Evolutionary conservation across 2,888 invertebrate genomes (phyloP).

Genomic region (Parascotia fuliginaria): DNA sequence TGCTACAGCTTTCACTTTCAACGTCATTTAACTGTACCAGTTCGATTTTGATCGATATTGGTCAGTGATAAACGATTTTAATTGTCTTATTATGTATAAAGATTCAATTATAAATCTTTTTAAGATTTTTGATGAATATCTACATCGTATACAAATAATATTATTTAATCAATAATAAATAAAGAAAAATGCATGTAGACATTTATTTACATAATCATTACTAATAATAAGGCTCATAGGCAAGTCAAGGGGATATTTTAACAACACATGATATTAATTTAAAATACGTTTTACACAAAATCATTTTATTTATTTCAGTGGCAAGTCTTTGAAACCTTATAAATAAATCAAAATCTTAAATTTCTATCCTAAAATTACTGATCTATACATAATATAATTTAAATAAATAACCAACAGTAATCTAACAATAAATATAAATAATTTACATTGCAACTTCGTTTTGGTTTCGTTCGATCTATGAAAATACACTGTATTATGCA

Average conservation of each 20-base stretch:
- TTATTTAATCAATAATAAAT: no score
- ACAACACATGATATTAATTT: neutral
- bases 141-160: no score
- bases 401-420: conserved; percentile 53
- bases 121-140: no score
- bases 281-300: neutral
- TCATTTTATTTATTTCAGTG: conserved; percentile 45
- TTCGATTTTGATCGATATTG: conserved; percentile 19
- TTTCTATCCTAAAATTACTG: no score
- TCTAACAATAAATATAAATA: conserved; percentile 51
- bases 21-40: conserved; percentile 41
- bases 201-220: no score
- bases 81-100: no score
- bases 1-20: conserved; percentile 72
- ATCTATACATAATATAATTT: conserved; percentile 39
- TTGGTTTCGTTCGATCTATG: conserved; percentile 65
- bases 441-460: conserved; percentile 67
- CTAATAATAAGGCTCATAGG: no score
- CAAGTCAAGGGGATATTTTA: no score
- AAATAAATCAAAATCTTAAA: conserved; percentile 31
- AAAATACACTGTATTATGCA: conserved; percentile 27
- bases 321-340: conserved; percentile 59
- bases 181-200: no score
- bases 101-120: no score
- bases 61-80: no score